phyloP scores from a whole-genome alignment of 1,140 invertebrate species.

The Penaeus vannamei region DNA sequence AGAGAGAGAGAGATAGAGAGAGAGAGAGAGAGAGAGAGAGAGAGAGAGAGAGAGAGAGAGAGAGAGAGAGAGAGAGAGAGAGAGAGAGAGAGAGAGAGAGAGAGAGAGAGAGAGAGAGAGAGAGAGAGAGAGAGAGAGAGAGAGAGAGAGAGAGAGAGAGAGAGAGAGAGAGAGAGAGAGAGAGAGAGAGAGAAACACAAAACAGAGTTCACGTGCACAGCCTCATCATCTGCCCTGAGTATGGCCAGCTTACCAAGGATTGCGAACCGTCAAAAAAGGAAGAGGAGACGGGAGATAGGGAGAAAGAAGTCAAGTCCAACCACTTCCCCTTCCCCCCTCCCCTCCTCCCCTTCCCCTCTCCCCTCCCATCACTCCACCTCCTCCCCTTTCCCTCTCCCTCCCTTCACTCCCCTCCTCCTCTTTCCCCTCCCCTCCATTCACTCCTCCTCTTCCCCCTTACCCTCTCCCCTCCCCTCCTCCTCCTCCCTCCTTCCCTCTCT shows the following conservation, averaged over 20 bases:
- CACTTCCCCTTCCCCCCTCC: neutral
- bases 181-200: no score
- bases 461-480: neutral
- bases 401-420: no score
- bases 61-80: neutral
- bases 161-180: no score
- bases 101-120: neutral
- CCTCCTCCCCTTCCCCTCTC: neutral
- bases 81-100: neutral
- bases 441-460: neutral
- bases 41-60: no score
- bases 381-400: neutral
- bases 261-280: neutral
- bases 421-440: no score
- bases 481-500: neutral
- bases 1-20: no score
- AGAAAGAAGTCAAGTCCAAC: neutral
- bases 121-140: neutral
- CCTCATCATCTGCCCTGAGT: no score
- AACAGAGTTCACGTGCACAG: no score
- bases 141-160: no score
- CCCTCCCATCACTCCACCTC: neutral
- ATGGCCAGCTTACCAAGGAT: no score
- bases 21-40: no score
- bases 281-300: neutral